A percentile compares a stretch with the other conserved stretches of the same genome.
These are phyloP conservation scores for Spatulosminthurus flaviceps DNA, from an alignment of 2,888 invertebrate genomes.

Conservation along the genomic window DNA sequence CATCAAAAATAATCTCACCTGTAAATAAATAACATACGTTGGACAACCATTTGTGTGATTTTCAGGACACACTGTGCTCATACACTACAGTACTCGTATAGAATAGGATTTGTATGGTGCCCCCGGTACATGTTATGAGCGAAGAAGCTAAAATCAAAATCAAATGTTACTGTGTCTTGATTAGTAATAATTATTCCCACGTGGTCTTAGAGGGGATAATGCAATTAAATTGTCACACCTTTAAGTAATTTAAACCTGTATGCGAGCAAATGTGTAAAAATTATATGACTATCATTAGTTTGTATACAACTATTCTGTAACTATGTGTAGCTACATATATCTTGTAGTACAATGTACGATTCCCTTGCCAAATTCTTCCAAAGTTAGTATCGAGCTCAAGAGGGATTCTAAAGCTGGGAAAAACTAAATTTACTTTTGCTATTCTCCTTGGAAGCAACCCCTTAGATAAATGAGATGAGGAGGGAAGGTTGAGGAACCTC, in stretches of 20 bases:
- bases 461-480: slow-evolving; percentile 25
- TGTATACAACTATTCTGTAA: no score
- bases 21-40: no score
- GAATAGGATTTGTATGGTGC: background rate
- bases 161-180: slow-evolving; percentile 33
- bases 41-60: no score
- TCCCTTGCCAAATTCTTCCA: background rate
- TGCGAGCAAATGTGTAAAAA: background rate
- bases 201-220: slow-evolving; percentile 31
- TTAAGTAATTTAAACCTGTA: background rate
- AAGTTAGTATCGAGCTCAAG: background rate
- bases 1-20: no score
- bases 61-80: no score
- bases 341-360: background rate
- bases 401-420: background rate
- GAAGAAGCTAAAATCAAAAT: slow-evolving; percentile 20
- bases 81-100: no score
- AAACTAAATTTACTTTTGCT: background rate
- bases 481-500: slow-evolving; percentile 13
- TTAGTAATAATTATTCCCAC: slow-evolving; percentile 40
- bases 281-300: background rate
- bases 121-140: no score
- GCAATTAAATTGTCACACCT: slow-evolving; percentile 45
- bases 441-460: background rate
- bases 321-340: no score